Evolutionary conservation across 2,113 vertebrate species (phyloP).

Genomic region (Phylloscopus whistleri): DNA sequence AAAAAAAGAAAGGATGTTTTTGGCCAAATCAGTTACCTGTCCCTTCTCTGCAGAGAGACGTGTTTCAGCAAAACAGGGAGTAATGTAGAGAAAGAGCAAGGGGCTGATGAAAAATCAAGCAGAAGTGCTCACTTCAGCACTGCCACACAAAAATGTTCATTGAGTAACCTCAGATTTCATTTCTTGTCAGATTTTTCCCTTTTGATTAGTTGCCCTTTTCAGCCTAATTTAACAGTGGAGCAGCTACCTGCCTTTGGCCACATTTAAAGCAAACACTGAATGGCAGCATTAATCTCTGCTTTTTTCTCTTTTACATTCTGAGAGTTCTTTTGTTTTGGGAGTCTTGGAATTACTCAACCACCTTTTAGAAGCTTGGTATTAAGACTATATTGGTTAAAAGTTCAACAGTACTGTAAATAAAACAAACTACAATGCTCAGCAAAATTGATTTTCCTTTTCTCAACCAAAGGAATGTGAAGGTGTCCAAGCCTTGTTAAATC

Average conservation of each 20-base stretch:
- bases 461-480: neutral
- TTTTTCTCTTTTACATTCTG: neutral
- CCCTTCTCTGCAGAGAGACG: neutral
- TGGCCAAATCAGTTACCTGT: neutral
- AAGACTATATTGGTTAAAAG: neutral
- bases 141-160: neutral
- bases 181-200: neutral
- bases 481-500: neutral
- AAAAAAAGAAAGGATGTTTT: neutral
- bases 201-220: neutral
- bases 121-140: neutral
- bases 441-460: neutral
- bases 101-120: neutral
- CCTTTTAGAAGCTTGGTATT: neutral
- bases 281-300: neutral
- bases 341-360: neutral
- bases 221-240: neutral
- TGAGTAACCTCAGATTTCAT: neutral
- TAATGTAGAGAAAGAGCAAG: neutral
- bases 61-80: neutral
- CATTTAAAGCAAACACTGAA: neutral
- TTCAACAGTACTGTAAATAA: neutral
- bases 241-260: neutral
- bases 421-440: neutral
- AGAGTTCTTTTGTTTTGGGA: neutral